Percentiles rank a stretch among this genome's conserved stretches.
phyloP scores from a whole-genome alignment of 2,113 vertebrate genomes.

The Prinia subflava region DNA sequence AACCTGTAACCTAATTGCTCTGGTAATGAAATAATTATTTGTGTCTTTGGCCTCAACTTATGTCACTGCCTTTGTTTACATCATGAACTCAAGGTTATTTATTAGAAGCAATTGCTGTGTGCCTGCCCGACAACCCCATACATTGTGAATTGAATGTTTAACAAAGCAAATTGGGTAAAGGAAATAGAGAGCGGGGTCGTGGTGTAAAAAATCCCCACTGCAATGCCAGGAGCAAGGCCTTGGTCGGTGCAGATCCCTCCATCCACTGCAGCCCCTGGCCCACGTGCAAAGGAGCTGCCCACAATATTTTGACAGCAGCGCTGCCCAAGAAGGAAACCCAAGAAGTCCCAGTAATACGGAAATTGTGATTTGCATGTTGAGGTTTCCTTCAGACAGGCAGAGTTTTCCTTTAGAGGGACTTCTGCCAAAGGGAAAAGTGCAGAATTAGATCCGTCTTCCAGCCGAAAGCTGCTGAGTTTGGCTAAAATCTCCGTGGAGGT shows the following conservation, averaged over 20 bases:
- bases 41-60: background rate
- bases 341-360: accelerated
- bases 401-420: background rate
- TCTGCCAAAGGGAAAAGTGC: background rate
- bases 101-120: background rate
- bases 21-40: background rate
- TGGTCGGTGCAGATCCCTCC: background rate
- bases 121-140: background rate
- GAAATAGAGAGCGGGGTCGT: background rate
- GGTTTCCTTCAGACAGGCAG: background rate
- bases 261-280: background rate
- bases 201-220: background rate
- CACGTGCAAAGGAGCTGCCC: background rate
- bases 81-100: background rate
- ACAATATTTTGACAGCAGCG: background rate
- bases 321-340: background rate
- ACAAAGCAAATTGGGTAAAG: background rate
- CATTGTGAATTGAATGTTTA: background rate
- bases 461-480: background rate
- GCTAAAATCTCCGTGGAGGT: background rate
- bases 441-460: background rate
- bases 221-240: background rate
- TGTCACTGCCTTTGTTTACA: background rate
- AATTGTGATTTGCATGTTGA: background rate
- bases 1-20: background rate